phyloP scores from a whole-genome alignment of 2,113 vertebrate genomes.

The Synodontis membranacea region DNA sequence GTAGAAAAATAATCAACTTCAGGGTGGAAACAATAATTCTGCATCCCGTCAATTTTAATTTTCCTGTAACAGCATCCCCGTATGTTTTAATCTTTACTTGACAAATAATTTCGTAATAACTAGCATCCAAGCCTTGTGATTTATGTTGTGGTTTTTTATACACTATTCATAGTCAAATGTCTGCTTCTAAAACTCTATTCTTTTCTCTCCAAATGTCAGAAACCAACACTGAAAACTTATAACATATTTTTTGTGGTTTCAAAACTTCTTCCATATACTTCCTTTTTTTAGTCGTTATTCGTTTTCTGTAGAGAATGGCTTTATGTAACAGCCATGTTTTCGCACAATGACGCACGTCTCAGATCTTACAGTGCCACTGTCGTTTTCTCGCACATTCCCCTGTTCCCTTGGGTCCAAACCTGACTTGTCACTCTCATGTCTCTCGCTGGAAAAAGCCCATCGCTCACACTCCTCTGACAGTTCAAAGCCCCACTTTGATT shows the following conservation, averaged over 20 bases:
- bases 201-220: not conserved
- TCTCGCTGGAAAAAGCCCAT: conserved; percentile 27
- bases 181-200: not conserved
- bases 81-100: not conserved
- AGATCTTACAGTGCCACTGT: conserved; percentile 34
- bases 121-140: not conserved
- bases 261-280: conserved; percentile 3
- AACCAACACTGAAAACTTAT: not conserved
- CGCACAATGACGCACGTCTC: conserved; percentile 39
- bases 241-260: not conserved
- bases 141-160: not conserved
- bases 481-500: conserved; percentile 43
- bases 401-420: conserved; percentile 37
- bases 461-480: conserved; percentile 37
- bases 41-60: not conserved
- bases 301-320: conserved; percentile 31
- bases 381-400: conserved; percentile 2
- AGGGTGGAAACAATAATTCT: not conserved
- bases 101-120: not conserved
- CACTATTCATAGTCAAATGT: not conserved
- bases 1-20: not conserved
- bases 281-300: conserved; percentile 37
- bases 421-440: conserved; percentile 42
- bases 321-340: conserved; percentile 44
- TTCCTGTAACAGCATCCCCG: not conserved